Base-by-base conservation (phyloP, 1,140 invertebrate genomes). In the Drosophila sulfurigaster region DNA sequence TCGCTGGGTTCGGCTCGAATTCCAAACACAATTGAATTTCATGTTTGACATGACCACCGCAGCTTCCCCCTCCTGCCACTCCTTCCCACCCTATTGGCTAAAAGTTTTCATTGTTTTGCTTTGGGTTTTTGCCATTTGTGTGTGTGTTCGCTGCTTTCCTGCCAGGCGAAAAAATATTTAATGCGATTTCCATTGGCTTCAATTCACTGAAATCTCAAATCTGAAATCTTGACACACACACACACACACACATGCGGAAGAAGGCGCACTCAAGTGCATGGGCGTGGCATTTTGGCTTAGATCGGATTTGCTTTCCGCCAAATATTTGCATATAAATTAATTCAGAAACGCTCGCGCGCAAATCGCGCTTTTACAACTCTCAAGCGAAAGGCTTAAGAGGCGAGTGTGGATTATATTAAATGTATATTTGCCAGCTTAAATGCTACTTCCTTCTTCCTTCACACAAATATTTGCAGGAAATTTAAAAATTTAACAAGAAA, bases 11-110 rank as follows among this genome's bases (percentile, higher is more conserved):
- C 20, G 20, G 43, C 67, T 81, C 66, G 54, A 75, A 82, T 81
- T 67, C 76, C 66, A 83, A 79, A 79, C 80, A 87, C 83, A 88
- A 87, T 87, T 87, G 83, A 87, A 88, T 88, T 80, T 88, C 77
- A 88, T 87, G 83, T 87, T 88, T 83, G 78, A 88, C 85, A 89
- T 82, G 83, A 46, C 81, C 72, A 63, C 43, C 49, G 49, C 45
- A 25, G 6, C 20, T 5, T 7, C 30, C 52, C 0, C 25, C n/a
- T 10, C 6, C 2, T 3, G 0, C 2, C 28, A 5, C n/a, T 4
- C 58, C n/a, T 0, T 10, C 5, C 13, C 30, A 6, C 10, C 15
- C 63, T 43, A 65, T 46, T 63, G 69, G 30, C 20, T 49, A 72
- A 71, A 73, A 78, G 56, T 67, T 79, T 82, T 80, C 62, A 69